Evolutionary conservation across 2,113 vertebrate species (phyloP).

Genomic region (Apistogramma diplotaenia): DNA sequence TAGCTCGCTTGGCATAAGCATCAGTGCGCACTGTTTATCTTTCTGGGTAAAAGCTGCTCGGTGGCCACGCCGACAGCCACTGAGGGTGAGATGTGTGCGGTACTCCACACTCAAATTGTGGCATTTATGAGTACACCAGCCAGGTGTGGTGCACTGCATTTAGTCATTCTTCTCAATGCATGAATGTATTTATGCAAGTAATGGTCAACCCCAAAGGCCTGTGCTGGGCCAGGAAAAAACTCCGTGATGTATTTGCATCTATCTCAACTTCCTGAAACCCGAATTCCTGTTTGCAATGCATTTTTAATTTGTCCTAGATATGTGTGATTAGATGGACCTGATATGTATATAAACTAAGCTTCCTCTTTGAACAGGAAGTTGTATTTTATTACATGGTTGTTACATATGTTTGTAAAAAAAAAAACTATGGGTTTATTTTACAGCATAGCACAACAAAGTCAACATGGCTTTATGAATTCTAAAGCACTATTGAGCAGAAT

Average conservation of each 20-base stretch:
- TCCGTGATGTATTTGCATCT: neutral
- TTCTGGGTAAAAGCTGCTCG: neutral
- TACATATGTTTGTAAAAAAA: too few species aligned
- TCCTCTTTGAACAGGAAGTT: too few species aligned
- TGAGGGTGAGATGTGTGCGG: neutral
- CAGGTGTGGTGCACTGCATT: neutral
- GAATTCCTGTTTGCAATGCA: too few species aligned
- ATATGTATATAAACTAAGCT: too few species aligned
- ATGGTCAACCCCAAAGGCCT: neutral
- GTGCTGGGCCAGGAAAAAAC: neutral
- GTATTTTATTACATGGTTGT: too few species aligned
- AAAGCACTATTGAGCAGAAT: too few species aligned
- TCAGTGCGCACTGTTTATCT: neutral
- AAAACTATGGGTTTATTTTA: too few species aligned
- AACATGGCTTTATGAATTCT: too few species aligned
- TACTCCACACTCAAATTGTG: neutral
- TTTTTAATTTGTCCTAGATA: too few species aligned
- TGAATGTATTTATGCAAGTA: neutral
- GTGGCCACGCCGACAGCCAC: neutral
- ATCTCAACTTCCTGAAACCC: too few species aligned
- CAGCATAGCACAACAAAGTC: too few species aligned
- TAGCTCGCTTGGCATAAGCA: neutral
- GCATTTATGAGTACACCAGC: neutral
- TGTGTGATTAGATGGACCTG: too few species aligned
- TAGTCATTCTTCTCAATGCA: neutral